Percentiles rank a stretch among this genome's conserved stretches.
Evolutionary conservation across 92 coral and sea anemone species (phyloP).

Genomic region (Metridium senile): DNA sequence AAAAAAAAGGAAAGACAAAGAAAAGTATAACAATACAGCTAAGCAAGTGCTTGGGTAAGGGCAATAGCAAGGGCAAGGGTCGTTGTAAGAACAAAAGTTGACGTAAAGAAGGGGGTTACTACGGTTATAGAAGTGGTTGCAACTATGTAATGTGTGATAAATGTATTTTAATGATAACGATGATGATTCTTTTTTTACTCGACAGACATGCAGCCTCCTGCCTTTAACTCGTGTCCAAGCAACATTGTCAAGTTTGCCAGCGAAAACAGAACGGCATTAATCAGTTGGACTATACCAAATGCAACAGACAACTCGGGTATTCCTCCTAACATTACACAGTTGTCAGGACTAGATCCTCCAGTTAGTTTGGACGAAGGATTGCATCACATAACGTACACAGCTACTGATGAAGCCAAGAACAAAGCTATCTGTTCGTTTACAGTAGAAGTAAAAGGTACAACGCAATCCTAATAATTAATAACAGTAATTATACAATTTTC

Average conservation of each 20-base stretch:
- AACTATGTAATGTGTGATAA: neutral
- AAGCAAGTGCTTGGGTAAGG: neutral
- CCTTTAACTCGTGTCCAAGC: conserved; percentile 29
- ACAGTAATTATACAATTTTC: too few species aligned
- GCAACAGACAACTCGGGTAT: conserved; percentile 42
- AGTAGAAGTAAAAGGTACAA: conserved; percentile 35
- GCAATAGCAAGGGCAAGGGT: too few species aligned
- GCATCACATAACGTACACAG: conserved; percentile 49
- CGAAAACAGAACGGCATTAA: conserved; percentile 11
- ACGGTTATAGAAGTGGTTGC: neutral
- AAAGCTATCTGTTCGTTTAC: neutral
- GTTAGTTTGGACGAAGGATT: conserved; percentile 47
- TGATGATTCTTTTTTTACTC: neutral
- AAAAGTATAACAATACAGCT: neutral
- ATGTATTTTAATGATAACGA: neutral
- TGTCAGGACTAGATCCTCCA: conserved; percentile 11
- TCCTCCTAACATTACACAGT: conserved; percentile 14
- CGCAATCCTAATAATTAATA: too few species aligned
- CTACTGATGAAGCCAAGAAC: conserved; percentile 52
- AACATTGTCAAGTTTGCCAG: conserved; percentile 37
- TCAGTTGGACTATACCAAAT: conserved; percentile 28
- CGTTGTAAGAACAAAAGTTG: too few species aligned
- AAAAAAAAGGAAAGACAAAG: neutral
- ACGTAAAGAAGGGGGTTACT: too few species aligned
- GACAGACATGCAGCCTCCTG: conserved; percentile 39